A percentile compares a stretch with the other conserved stretches of the same genome.
Evolutionary conservation across 2,797 vertebrate species (phyloP).

Genomic region (Hyperoplus lanceolatus): DNA sequence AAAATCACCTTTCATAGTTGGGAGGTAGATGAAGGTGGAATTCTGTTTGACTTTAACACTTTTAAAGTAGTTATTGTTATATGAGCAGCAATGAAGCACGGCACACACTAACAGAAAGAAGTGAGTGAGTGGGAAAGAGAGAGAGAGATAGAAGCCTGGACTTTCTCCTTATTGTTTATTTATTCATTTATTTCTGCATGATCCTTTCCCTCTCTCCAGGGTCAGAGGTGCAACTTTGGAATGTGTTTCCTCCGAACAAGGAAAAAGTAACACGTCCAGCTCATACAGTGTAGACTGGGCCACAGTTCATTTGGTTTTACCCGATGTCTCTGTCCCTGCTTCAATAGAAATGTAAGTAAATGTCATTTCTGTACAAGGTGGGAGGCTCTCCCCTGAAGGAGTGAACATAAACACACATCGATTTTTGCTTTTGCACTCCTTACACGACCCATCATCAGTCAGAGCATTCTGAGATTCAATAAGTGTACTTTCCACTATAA

Average conservation of each 20-base stretch:
- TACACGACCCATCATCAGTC: background rate
- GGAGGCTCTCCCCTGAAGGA: background rate
- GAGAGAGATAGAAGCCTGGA: slow-evolving; percentile 48
- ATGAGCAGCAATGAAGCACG: slow-evolving; percentile 37
- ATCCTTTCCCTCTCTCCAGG: slow-evolving; percentile 71
- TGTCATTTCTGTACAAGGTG: background rate
- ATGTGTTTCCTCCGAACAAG: slow-evolving; percentile 80
- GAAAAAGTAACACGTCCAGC: slow-evolving; percentile 70
- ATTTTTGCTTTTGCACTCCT: background rate
- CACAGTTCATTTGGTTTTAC: slow-evolving; percentile 52
- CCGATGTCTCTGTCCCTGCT: slow-evolving; percentile 14
- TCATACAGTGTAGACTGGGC: slow-evolving; percentile 46
- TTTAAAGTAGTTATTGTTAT: background rate
- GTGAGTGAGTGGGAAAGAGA: slow-evolving; percentile 22
- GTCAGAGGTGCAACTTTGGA: slow-evolving; percentile 80
- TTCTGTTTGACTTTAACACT: background rate
- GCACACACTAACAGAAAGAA: slow-evolving; percentile 15
- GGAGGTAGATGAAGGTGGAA: background rate
- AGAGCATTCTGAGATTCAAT: background rate
- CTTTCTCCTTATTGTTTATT: slow-evolving; percentile 74
- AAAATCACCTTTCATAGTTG: slow-evolving; percentile 7
- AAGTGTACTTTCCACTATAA: background rate
- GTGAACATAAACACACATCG: background rate
- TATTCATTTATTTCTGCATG: slow-evolving; percentile 76
- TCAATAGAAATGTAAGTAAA: slow-evolving; percentile 12